These are phyloP conservation scores for Achatina immaculata DNA, from an alignment of 1,140 invertebrate species.

Conservation along the genomic window DNA sequence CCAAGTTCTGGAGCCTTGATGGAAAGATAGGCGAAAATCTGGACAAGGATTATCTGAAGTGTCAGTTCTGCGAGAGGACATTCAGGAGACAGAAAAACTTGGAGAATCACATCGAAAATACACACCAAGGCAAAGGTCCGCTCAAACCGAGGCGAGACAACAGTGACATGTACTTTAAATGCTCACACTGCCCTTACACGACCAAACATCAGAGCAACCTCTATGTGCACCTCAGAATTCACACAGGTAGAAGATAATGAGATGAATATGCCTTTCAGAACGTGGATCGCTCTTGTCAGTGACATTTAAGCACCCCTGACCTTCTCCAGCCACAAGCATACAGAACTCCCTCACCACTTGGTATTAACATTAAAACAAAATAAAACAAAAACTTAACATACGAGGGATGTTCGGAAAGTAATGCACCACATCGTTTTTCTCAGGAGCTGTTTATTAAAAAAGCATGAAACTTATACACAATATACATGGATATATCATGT, in stretches of 20 bases:
- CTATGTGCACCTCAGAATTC: slow-evolving; percentile 68
- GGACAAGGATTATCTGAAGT: slow-evolving; percentile 69
- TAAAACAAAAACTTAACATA: too few relatives aligned
- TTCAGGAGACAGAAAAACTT: slow-evolving; percentile 67
- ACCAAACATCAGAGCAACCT: slow-evolving; percentile 71
- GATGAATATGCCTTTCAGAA: too few relatives aligned
- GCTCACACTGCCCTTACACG: slow-evolving; percentile 69
- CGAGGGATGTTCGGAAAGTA: too few relatives aligned
- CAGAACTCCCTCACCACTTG: too few relatives aligned
- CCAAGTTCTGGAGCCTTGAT: slow-evolving; percentile 58
- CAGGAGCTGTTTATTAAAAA: too few relatives aligned
- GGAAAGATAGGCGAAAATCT: slow-evolving; percentile 57
- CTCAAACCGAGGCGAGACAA: slow-evolving; percentile 57
- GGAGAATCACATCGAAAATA: slow-evolving; percentile 67
- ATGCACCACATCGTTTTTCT: too few relatives aligned
- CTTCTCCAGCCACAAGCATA: too few relatives aligned
- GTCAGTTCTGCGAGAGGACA: slow-evolving; percentile 68
- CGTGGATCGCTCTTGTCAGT: too few relatives aligned
- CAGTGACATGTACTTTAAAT: slow-evolving; percentile 69
- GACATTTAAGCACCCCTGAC: too few relatives aligned
- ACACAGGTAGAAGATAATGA: slow-evolving; percentile 67
- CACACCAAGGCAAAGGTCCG: slow-evolving; percentile 63
- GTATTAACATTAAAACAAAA: too few relatives aligned
- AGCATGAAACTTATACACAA: too few relatives aligned
- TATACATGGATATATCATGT: too few relatives aligned